Base-by-base conservation (phyloP, 2,888 invertebrate species). In the Drosophila maculinotata region DNA sequence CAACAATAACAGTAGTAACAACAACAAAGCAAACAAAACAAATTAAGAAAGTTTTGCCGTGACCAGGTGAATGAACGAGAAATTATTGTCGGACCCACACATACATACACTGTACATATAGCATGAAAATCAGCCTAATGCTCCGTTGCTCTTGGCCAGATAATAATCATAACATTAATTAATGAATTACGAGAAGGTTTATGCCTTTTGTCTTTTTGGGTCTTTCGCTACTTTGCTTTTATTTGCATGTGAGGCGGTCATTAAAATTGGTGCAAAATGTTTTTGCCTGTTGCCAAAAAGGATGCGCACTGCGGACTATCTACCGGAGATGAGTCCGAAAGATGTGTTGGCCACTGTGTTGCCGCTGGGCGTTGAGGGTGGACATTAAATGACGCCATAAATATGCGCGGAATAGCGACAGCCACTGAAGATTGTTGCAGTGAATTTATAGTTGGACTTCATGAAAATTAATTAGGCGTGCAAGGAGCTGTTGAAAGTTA, bases 111-210 rank as follows among this genome's bases (percentile, higher is more conserved):
- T 25, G 8, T 30, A 36, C n/a, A 23, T 10, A 28, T 8, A 30
- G 20, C n/a, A 17, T 41, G 25, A 20, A 44, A 68, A 52, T 57
- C 42, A 35, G 51, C 39, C 39, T 23, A 49, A 64, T 30, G 41
- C 6, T 38, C 17, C 39, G 30, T 25, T 64, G 36, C 25, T 53
- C 31, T 51, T 52, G 39, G 39, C 64, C 52, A 71, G 77, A 79
- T 83, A 69, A 74, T 76, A 71, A 80, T 66, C 69, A 57, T 42
- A 69, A 68, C 69, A 86, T 86, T 86, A 80, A 86, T 80, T 83
- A 83, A 77, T 87, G 69, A 63, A 60, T 73, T 64, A 73, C 59
- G 65, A 65, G 41, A 69, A 68, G 64, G 60, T 65, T 72, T 73
- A 52, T 59, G 51, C 25, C 62, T 64, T 80, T 79, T 69, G 60